phyloP scores from a whole-genome alignment of 2,888 invertebrate species.

The Oscheius sp. region DNA sequence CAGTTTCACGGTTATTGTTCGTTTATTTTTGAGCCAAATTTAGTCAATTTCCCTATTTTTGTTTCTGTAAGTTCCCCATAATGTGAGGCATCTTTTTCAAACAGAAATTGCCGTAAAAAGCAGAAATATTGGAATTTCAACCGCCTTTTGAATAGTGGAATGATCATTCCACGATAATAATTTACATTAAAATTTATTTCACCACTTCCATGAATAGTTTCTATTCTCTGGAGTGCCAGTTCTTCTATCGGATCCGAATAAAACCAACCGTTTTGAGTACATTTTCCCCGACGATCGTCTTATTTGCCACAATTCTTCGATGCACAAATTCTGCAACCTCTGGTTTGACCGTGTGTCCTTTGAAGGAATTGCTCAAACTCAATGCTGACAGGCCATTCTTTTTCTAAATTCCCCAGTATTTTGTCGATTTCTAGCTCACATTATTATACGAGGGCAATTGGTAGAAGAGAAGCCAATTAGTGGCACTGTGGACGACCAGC shows the following conservation, averaged over 20 bases:
- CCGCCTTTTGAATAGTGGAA: no score
- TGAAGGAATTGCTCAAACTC: constrained; percentile 27
- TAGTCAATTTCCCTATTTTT: no score
- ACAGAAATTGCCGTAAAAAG: not conserved
- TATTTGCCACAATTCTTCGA: constrained; percentile 7
- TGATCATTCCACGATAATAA: no score
- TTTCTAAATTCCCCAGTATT: constrained; percentile 16
- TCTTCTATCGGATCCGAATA: not conserved
- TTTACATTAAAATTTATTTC: no score
- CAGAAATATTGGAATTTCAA: no score
- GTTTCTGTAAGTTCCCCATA: no score
- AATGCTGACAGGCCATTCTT: constrained; percentile 4
- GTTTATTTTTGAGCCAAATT: no score
- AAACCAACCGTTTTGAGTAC: constrained; percentile 22
- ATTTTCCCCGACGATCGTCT: constrained; percentile 10
- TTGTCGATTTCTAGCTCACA: not conserved
- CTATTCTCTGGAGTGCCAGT: no score
- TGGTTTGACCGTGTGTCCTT: constrained; percentile 26
- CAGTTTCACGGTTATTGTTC: no score
- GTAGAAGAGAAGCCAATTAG: constrained; percentile 72
- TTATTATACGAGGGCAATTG: constrained; percentile 53
- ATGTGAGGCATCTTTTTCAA: not conserved
- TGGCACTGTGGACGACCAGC: constrained; percentile 69
- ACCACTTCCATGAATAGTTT: no score
- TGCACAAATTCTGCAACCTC: constrained; percentile 31